Conservation (phyloP, 1,140 invertebrate genomes). For the Berghia stephanieae region DNA sequence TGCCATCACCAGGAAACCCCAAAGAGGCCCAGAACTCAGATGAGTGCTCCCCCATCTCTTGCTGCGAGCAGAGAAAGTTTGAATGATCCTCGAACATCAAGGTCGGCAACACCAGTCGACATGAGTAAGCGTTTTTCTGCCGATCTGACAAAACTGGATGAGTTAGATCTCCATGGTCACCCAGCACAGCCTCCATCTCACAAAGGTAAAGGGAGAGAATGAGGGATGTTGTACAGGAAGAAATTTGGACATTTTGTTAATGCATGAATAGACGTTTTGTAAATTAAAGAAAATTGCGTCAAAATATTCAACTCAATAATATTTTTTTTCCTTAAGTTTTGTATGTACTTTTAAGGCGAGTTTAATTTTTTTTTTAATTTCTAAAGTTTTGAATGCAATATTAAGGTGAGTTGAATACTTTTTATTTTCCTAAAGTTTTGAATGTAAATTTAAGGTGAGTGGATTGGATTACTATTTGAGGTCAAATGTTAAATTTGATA, state of each 20-base stretch:
- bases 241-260: no score
- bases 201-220: slow-evolving; percentile 28
- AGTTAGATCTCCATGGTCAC: slow-evolving; percentile 66
- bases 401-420: no score
- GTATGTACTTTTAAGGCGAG: neutral
- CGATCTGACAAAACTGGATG: slow-evolving; percentile 65
- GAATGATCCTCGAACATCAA: slow-evolving; percentile 41
- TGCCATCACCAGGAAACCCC: neutral
- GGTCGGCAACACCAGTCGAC: slow-evolving; percentile 56
- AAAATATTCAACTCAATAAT: neutral
- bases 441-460: no score
- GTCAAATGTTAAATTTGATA: no score
- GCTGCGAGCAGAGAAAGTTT: slow-evolving; percentile 61
- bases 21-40: slow-evolving; percentile 45
- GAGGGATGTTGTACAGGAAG: slow-evolving; percentile 39
- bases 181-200: slow-evolving; percentile 13
- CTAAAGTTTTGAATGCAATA: neutral
- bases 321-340: neutral
- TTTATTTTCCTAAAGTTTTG: no score
- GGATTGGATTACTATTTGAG: no score
- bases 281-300: neutral
- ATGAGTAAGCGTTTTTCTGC: slow-evolving; percentile 47
- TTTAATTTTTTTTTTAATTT: neutral
- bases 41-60: slow-evolving; percentile 61
- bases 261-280: no score